phyloP scores from a whole-genome alignment of 1,140 invertebrate genomes.

The Platyscapa corneri region DNA sequence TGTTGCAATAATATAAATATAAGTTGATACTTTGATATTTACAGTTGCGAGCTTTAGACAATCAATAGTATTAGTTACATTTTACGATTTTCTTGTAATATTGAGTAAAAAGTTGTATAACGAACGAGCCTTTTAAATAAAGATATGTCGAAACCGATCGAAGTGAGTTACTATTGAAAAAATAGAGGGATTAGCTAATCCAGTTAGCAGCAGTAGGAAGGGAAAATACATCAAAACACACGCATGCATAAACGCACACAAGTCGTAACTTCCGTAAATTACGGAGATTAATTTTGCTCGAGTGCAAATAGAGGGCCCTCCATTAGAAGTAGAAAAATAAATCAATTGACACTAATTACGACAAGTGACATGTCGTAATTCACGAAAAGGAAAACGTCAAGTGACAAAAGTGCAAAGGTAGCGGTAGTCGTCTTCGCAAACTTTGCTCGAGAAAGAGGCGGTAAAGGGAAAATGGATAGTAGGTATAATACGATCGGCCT shows the following conservation, averaged over 20 bases:
- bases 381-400: not conserved
- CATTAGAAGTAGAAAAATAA: not conserved
- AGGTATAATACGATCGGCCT: not conserved
- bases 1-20: not conserved
- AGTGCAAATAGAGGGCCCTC: not conserved
- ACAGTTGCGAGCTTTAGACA: not conserved
- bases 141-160: not conserved
- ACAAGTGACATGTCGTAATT: not conserved
- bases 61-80: conserved; percentile 3
- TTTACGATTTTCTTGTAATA: conserved; percentile 14
- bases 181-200: not conserved
- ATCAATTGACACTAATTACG: not conserved
- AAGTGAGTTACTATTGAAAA: not conserved
- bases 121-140: not conserved
- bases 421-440: not conserved
- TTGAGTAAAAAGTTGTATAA: conserved; percentile 37
- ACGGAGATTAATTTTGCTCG: not conserved
- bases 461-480: not conserved
- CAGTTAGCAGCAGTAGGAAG: not conserved
- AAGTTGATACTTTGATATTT: not conserved
- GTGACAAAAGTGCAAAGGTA: not conserved
- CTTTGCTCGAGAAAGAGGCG: not conserved
- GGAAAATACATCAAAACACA: not conserved
- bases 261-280: not conserved
- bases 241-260: not conserved